phyloP scores from a whole-genome alignment of 2,888 invertebrate species.

The Anaspis maculata region DNA sequence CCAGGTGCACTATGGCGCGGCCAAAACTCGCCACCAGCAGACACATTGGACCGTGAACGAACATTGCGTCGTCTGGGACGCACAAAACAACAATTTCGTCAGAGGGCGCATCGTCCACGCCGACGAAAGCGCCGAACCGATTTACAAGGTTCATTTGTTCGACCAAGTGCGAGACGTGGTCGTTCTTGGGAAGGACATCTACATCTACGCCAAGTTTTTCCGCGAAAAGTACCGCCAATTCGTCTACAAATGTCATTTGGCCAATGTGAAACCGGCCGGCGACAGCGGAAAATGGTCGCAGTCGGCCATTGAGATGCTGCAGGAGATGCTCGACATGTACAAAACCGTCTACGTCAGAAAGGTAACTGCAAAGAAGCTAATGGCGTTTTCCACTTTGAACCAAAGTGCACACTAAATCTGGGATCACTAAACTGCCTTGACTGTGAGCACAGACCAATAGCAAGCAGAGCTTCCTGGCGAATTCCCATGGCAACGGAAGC shows the following conservation, averaged over 20 bases:
- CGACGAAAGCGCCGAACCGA: slow-evolving; percentile 28
- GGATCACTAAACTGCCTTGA: too few species aligned
- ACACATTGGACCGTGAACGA: slow-evolving; percentile 22
- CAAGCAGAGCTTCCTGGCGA: too few species aligned
- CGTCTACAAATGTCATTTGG: slow-evolving; percentile 59
- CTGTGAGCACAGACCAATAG: too few species aligned
- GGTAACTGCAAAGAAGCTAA: slow-evolving; percentile 39
- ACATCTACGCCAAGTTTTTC: slow-evolving; percentile 36
- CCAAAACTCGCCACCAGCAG: too few species aligned
- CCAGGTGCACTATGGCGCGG: too few species aligned
- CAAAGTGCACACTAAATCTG: too few species aligned
- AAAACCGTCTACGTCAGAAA: slow-evolving; percentile 48
- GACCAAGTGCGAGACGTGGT: slow-evolving; percentile 52
- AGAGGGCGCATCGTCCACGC: slow-evolving; percentile 40
- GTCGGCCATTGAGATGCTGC: slow-evolving; percentile 52
- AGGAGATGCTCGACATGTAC: slow-evolving; percentile 43
- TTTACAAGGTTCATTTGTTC: slow-evolving; percentile 53
- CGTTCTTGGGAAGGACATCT: slow-evolving; percentile 39
- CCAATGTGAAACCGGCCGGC: slow-evolving; percentile 61
- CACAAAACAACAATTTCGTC: slow-evolving; percentile 53
- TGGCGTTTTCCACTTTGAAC: too few species aligned
- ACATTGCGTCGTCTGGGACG: slow-evolving; percentile 42
- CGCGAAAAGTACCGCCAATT: slow-evolving; percentile 26
- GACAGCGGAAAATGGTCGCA: slow-evolving; percentile 53
- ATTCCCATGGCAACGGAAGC: too few species aligned